A percentile compares a stretch with the other conserved stretches of the same genome.
phyloP scores from a whole-genome alignment of 2,888 invertebrate species.

The Heterodera filipjevi region DNA sequence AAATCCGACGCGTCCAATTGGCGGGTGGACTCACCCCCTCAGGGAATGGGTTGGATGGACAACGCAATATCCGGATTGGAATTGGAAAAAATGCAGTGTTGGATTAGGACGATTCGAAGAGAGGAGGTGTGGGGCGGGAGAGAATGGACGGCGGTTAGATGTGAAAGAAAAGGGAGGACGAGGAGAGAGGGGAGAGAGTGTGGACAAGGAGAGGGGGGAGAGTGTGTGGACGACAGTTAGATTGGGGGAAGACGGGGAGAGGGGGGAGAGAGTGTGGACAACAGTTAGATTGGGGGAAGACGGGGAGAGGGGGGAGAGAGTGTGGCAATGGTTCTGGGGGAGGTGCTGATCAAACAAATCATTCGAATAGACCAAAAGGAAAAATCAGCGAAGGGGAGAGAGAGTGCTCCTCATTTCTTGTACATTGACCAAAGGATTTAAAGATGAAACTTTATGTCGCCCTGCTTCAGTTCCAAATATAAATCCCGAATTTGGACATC shows the following conservation, averaged over 20 bases:
- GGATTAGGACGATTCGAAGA: background rate
- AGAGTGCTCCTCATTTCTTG: no score
- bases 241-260: no score
- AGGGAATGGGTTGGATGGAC: constrained; percentile 1
- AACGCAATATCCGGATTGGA: background rate
- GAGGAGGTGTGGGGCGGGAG: background rate
- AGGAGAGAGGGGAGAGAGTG: no score
- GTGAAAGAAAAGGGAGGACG: background rate
- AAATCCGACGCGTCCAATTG: background rate
- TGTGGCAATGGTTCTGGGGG: no score
- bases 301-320: background rate
- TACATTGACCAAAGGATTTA: no score
- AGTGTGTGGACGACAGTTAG: no score
- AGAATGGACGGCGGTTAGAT: background rate
- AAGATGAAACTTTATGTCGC: no score
- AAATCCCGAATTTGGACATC: background rate
- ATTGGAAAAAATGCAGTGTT: background rate
- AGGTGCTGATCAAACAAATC: background rate
- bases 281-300: no score
- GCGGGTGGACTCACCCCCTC: background rate
- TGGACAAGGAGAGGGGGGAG: no score
- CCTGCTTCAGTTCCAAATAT: background rate
- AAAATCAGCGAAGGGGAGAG: no score
- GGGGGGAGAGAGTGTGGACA: no score
- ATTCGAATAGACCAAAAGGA: background rate